These are phyloP conservation scores for Acomys russatus DNA, from an alignment of 2,797 vertebrate species.

Conservation along the genomic window DNA sequence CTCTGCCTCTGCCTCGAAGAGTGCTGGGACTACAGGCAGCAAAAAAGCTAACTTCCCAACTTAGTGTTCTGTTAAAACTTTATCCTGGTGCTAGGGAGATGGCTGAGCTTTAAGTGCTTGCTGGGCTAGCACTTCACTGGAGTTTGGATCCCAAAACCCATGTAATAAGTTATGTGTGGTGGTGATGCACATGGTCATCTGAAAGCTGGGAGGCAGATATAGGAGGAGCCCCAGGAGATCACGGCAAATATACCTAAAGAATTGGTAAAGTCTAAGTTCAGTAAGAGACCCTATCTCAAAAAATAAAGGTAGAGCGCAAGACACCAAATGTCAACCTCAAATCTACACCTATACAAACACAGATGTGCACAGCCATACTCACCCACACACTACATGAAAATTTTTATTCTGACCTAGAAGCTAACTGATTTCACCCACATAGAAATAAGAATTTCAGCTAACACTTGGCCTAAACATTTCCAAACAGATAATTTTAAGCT, in stretches of 20 bases:
- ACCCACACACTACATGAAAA: background rate
- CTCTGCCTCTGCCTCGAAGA: too few relatives aligned
- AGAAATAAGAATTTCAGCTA: constrained; percentile 41
- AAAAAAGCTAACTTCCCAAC: constrained; percentile 49
- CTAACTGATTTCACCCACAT: constrained; percentile 28
- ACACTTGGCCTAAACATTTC: constrained; percentile 17
- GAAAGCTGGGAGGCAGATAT: background rate
- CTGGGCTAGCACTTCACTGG: background rate
- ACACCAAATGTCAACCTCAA: background rate
- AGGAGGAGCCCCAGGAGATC: background rate
- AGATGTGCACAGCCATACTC: background rate
- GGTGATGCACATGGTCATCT: background rate
- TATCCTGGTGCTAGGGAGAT: background rate
- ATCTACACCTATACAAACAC: background rate
- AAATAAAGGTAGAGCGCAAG: background rate
- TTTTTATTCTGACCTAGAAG: constrained; percentile 21
- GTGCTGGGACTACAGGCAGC: too few relatives aligned
- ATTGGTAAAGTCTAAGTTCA: background rate
- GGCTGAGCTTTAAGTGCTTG: background rate
- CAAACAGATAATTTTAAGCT: constrained; percentile 65
- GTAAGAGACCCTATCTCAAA: background rate
- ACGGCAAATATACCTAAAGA: background rate
- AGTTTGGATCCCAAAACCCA: background rate
- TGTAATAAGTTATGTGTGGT: background rate
- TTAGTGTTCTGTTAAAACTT: background rate